These are phyloP conservation scores for Drosophila mayaguana DNA, from an alignment of 2,888 invertebrate genomes.

Conservation along the genomic window DNA sequence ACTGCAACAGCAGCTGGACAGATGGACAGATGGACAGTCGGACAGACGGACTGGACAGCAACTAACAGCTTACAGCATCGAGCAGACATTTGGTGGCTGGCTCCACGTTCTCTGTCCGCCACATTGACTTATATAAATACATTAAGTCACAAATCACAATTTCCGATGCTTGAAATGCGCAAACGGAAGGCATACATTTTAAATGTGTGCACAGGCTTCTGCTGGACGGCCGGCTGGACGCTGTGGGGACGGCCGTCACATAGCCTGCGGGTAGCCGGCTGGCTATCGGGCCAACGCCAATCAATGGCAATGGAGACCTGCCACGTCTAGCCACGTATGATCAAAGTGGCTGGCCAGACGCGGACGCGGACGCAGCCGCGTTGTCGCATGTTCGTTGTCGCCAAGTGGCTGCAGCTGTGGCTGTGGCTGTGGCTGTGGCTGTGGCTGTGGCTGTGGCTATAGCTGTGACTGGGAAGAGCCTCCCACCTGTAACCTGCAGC, in stretches of 20 bases:
- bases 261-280: constrained; percentile 68
- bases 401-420: constrained; percentile 41
- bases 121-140: constrained; percentile 77
- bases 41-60: constrained; percentile 13
- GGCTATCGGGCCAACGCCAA: constrained; percentile 73
- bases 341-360: constrained; percentile 62
- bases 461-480: constrained; percentile 22
- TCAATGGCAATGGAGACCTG: constrained; percentile 63
- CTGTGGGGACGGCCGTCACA: constrained; percentile 36
- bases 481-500: constrained; percentile 60
- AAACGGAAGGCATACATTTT: constrained; percentile 79
- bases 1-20: constrained; percentile 51
- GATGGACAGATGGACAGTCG: constrained; percentile 25
- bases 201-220: constrained; percentile 61
- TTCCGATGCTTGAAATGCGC: constrained; percentile 79
- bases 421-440: constrained; percentile 23
- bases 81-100: constrained; percentile 17
- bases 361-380: constrained; percentile 50
- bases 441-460: constrained; percentile 31
- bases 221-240: constrained; percentile 26
- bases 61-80: constrained; percentile 27
- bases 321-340: constrained; percentile 40
- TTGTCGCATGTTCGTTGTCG: constrained; percentile 78
- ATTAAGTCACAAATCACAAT: constrained; percentile 83
- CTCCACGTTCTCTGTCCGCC: constrained; percentile 26